Conservation (phyloP, 2,797 vertebrate species). For the Eospalax fontanierii region DNA sequence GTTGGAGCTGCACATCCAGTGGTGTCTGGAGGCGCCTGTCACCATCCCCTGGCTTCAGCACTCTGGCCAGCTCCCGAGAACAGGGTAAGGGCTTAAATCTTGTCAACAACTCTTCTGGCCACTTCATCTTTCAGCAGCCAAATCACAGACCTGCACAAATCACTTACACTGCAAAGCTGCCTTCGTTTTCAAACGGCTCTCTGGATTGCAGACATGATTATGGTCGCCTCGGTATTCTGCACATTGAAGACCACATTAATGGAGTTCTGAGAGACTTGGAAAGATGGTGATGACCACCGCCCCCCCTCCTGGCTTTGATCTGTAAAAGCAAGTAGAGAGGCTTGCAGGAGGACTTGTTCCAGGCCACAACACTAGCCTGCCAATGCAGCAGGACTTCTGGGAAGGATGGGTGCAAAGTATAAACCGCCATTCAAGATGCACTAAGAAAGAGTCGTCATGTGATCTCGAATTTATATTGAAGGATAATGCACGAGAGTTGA, state of each 20-base stretch:
- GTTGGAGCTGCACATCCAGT: neutral
- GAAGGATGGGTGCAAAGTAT: neutral
- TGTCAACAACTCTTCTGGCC: neutral
- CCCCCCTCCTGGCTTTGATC: neutral
- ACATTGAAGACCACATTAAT: neutral
- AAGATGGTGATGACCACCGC: neutral
- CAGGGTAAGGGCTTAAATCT: neutral
- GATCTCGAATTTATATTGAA: slow-evolving; percentile 5
- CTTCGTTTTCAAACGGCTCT: slow-evolving; percentile 10
- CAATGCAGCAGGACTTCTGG: neutral
- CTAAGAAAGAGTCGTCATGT: neutral
- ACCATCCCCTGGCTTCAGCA: slow-evolving; percentile 80
- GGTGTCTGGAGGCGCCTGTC: neutral
- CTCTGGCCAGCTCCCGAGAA: slow-evolving; percentile 75
- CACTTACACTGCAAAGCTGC: neutral
- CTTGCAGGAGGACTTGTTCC: neutral
- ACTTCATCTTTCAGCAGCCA: neutral
- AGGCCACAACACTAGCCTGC: neutral
- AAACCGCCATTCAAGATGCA: neutral
- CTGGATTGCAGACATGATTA: neutral
- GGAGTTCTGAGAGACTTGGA: neutral
- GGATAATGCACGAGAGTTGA: neutral
- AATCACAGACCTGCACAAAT: slow-evolving; percentile 4
- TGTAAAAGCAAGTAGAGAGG: neutral
- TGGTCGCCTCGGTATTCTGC: neutral